Percentiles rank a stretch among this genome's conserved stretches.
Conservation (phyloP, 2,888 invertebrate genomes). For the Glyphotaelius pellucidus region DNA sequence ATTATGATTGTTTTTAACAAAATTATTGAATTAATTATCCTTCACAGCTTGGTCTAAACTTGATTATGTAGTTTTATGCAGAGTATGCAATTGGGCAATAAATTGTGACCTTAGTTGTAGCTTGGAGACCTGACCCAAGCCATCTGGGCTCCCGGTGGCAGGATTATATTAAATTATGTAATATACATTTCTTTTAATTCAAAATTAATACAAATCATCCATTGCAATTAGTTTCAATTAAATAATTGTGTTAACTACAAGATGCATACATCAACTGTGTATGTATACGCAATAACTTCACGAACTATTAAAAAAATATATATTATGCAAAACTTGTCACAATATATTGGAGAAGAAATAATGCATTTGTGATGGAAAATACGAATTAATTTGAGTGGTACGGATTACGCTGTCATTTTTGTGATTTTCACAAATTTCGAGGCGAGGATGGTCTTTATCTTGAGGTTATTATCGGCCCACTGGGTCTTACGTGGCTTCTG, state of each 20-base stretch:
- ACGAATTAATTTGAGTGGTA: background rate
- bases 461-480: constrained; percentile 65
- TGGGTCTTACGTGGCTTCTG: constrained; percentile 72
- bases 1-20: background rate
- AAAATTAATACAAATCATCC: constrained; percentile 14
- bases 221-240: constrained; percentile 25
- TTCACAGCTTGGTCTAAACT: background rate
- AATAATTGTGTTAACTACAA: constrained; percentile 27
- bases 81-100: background rate
- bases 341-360: background rate
- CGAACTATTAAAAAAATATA: background rate
- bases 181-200: background rate
- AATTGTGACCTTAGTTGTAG: constrained; percentile 33
- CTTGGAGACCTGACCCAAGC: background rate
- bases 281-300: background rate
- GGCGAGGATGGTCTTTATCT: constrained; percentile 20
- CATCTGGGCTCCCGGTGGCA: background rate
- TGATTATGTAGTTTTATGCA: background rate
- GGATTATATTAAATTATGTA: background rate
- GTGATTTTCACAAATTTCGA: constrained; percentile 1
- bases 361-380: background rate
- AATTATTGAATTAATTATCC: constrained; percentile 3
- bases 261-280: constrained; percentile 16
- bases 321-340: background rate
- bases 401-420: background rate